Evolutionary conservation across 2,888 invertebrate species (phyloP), one percentile per base, ranked within the genome.

Genomic region (Chalcis sispes): DNA sequence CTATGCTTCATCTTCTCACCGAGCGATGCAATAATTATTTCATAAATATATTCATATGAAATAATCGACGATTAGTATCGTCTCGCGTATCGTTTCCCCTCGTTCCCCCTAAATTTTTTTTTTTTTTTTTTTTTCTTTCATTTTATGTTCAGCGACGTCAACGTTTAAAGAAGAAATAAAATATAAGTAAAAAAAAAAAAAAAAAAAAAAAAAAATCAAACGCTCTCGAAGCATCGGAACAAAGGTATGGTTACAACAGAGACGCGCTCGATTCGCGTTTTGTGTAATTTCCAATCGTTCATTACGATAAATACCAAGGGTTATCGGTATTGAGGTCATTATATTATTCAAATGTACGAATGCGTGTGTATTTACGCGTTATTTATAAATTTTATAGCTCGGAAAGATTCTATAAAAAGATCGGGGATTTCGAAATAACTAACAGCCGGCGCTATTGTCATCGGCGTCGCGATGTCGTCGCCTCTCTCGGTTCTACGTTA

Each of bases 1-100:
- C n/a, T n/a, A n/a, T n/a, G n/a, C n/a, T n/a, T n/a, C n/a, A n/a
- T n/a, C n/a, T n/a, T n/a, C n/a, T n/a, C 25, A 50, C 10, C 23
- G 23, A 8, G 2, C 10, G 42, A 2, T 4, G 42, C 42, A 13
- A 8, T 40, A 40, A 18, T 58, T 40, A 13, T 13, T 59, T 40
- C 20, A 59, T 59, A 59, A 59, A 59, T 59, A n/a, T n/a, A 59
- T 59, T 59, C 40, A 59, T 59, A n/a, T n/a, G n/a, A n/a, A n/a
- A n/a, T n/a, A n/a, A n/a, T 7, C 56, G 56, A 42, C 15, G 15
- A 42, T 32, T 2, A 8, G 42, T n/a, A 42, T 4, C 8, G 42
- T 13, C 15, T 42, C 15, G 42, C 13, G 13, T 15, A n/a, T n/a
- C n/a, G n/a, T n/a, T n/a, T n/a, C n/a, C 2, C 15, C 15, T 42